phyloP scores from a whole-genome alignment of 2,797 vertebrate genomes.

The Cuniculus paca region DNA sequence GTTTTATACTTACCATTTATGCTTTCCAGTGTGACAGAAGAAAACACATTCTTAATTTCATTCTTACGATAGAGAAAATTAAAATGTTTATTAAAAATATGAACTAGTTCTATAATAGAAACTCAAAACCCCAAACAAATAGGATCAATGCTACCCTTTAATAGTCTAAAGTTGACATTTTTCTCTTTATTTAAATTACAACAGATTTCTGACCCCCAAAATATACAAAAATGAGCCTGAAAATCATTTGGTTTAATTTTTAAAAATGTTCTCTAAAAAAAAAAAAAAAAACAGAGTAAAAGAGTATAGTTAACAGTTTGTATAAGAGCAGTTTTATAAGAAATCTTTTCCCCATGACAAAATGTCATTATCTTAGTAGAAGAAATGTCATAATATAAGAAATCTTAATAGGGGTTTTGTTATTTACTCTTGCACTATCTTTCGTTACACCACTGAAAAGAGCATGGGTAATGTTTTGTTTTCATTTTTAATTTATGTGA shows the following conservation, averaged over 20 bases:
- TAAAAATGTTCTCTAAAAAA: neutral
- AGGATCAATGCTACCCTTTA: neutral
- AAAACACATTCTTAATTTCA: neutral
- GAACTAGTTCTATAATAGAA: neutral
- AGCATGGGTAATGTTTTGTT: slow-evolving; percentile 66
- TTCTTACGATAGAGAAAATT: neutral
- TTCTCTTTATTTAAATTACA: slow-evolving; percentile 32
- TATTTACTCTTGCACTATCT: neutral
- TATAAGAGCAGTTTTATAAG: neutral
- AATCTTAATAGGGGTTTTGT: neutral
- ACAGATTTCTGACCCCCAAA: slow-evolving; percentile 33
- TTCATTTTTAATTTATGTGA: slow-evolving; percentile 76
- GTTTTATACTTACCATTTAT: slow-evolving; percentile 32
- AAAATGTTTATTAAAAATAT: neutral
- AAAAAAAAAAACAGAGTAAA: neutral
- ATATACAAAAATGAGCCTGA: neutral
- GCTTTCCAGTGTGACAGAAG: neutral
- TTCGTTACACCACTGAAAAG: neutral
- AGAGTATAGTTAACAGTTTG: neutral
- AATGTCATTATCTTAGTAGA: neutral
- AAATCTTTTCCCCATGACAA: neutral
- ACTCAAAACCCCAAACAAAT: neutral
- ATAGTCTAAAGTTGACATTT: slow-evolving; percentile 3
- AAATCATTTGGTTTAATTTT: slow-evolving; percentile 25
- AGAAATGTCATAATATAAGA: slow-evolving; percentile 40